A percentile compares a stretch with the other conserved stretches of the same genome.
phyloP scores from a whole-genome alignment of 2,797 vertebrate species.

The Coranthus polyacanthus region DNA sequence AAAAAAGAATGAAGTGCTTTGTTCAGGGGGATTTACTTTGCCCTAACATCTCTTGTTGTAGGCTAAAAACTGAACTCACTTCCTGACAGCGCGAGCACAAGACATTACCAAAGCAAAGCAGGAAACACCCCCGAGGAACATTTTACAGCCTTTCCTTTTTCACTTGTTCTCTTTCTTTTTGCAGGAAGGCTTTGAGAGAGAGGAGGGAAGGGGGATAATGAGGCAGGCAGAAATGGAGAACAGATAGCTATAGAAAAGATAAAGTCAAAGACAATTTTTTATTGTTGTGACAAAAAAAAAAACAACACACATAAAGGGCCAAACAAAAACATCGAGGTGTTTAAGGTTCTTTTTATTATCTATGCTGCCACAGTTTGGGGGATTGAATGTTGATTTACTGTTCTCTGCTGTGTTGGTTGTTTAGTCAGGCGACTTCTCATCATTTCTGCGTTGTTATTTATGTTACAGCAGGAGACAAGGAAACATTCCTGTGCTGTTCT shows the following conservation, averaged over 20 bases:
- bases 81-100: conserved; percentile 55
- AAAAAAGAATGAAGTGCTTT: background rate
- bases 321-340: conserved; percentile 11
- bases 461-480: conserved; percentile 29
- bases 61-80: conserved; percentile 42
- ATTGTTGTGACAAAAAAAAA: conserved; percentile 33
- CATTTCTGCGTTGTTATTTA: conserved; percentile 30
- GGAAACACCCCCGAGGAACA: conserved; percentile 60
- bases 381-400: conserved; percentile 44
- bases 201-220: conserved; percentile 37
- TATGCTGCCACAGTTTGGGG: conserved; percentile 29
- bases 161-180: conserved; percentile 46
- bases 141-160: conserved; percentile 51
- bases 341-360: conserved; percentile 45
- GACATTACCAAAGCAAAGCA: conserved; percentile 65
- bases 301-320: conserved; percentile 19
- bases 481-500: background rate
- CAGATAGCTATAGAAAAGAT: conserved; percentile 28
- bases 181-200: conserved; percentile 9
- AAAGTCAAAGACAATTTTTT: conserved; percentile 40
- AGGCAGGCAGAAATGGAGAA: conserved; percentile 40
- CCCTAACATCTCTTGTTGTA: conserved; percentile 21
- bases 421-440: conserved; percentile 37
- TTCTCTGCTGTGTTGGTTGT: conserved; percentile 32
- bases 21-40: conserved; percentile 7